Percentiles rank a stretch among this genome's conserved stretches.
Evolutionary conservation across 37 sponge, comb jelly and placozoan genomes (phyloP).

Genomic region (Aplysina aerophoba): DNA sequence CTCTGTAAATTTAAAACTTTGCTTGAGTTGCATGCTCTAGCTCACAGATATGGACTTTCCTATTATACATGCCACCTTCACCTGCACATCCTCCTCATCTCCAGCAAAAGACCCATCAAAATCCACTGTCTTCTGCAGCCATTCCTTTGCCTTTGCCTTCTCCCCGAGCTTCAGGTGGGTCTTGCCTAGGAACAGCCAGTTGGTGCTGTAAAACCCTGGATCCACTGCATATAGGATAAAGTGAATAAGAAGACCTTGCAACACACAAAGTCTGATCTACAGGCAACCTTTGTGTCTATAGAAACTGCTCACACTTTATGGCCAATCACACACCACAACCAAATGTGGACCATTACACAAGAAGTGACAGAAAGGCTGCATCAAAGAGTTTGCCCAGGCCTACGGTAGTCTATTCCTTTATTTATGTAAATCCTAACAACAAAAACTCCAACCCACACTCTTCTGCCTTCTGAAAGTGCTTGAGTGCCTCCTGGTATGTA

Average conservation of each 20-base stretch:
- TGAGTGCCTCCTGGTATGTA: constrained; percentile 75
- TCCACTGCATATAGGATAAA: constrained; percentile 38
- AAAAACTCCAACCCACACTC: constrained; percentile 38
- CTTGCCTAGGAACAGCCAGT: constrained; percentile 81
- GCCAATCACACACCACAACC: too few relatives aligned
- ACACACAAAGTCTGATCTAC: too few relatives aligned
- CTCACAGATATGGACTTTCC: too few relatives aligned
- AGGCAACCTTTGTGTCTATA: too few relatives aligned
- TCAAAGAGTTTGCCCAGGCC: too few relatives aligned
- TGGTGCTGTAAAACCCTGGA: constrained; percentile 79
- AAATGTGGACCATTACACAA: too few relatives aligned
- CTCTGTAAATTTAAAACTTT: too few relatives aligned
- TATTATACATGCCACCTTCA: not conserved
- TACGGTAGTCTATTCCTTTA: too few relatives aligned
- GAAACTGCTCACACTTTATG: too few relatives aligned
- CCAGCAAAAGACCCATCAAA: constrained; percentile 33
- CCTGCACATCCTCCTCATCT: constrained; percentile 65
- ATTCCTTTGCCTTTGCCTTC: constrained; percentile 68
- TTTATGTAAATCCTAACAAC: not conserved
- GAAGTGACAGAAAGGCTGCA: too few relatives aligned
- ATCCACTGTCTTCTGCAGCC: constrained; percentile 73
- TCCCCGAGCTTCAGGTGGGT: constrained; percentile 61
- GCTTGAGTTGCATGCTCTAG: too few relatives aligned
- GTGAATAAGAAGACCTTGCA: not conserved
- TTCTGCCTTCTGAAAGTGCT: constrained; percentile 74